Percentiles rank a stretch among this genome's conserved stretches.
These are phyloP conservation scores for Acanthis flammea DNA, from an alignment of 2,797 vertebrate genomes.

Conservation along the genomic window DNA sequence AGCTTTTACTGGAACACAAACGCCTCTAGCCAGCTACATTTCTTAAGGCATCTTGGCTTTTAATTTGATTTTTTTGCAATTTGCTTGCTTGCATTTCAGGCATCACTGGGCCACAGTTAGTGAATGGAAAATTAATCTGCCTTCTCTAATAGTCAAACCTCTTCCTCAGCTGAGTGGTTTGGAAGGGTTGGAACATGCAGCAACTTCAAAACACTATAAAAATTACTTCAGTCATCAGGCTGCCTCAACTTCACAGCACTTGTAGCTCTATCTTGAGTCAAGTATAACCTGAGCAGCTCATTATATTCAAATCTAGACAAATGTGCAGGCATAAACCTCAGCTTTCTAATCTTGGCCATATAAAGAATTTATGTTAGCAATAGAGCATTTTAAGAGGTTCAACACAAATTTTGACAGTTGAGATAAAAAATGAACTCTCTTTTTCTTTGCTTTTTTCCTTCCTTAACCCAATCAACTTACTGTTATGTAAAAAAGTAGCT, in stretches of 20 bases:
- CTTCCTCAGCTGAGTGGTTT: background rate
- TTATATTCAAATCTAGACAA: background rate
- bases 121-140: conserved; percentile 20
- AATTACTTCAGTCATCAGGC: background rate
- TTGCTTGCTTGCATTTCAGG: background rate
- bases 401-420: background rate
- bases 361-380: background rate
- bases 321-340: background rate
- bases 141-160: background rate
- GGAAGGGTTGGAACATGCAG: background rate
- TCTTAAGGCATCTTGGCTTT: background rate
- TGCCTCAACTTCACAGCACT: background rate
- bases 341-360: background rate
- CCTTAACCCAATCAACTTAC: background rate
- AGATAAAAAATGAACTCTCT: background rate
- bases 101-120: background rate
- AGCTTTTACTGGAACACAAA: background rate
- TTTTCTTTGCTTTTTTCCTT: background rate
- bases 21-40: background rate
- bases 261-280: background rate
- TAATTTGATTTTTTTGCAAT: background rate
- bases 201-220: background rate
- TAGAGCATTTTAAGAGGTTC: background rate
- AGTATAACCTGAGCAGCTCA: background rate
- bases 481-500: background rate